Conservation (phyloP, 2,797 vertebrate genomes). For the Echeneis naucrates region DNA sequence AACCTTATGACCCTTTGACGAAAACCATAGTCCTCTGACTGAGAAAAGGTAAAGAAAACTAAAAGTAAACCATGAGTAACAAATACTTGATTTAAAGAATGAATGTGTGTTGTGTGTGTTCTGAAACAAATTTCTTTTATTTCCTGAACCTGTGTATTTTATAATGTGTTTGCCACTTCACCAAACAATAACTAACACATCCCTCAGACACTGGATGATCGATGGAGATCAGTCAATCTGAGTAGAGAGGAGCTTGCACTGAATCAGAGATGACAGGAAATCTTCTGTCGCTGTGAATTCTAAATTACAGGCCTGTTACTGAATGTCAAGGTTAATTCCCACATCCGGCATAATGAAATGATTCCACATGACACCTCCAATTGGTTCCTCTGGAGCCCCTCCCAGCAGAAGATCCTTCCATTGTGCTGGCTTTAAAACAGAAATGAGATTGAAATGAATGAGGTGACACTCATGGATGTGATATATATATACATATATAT, state of each 20-base stretch:
- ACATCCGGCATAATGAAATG: constrained; percentile 89
- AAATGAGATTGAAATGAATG: constrained; percentile 88
- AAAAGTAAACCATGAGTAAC: too few species aligned
- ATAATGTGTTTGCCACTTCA: too few species aligned
- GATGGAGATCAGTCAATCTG: constrained; percentile 14
- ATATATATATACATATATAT: too few species aligned
- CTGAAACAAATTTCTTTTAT: too few species aligned
- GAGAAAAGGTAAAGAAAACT: too few species aligned
- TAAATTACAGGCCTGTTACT: constrained; percentile 92
- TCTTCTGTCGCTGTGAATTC: constrained; percentile 85
- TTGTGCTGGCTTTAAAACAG: constrained; percentile 91
- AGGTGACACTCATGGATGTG: too few species aligned
- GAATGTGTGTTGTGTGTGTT: too few species aligned
- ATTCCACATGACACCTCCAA: constrained; percentile 95
- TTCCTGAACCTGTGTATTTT: too few species aligned
- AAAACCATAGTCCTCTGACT: too few species aligned
- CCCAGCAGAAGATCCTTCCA: constrained; percentile 89
- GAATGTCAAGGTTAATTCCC: constrained; percentile 94
- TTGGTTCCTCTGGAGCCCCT: constrained; percentile 88
- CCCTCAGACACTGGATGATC: not conserved
- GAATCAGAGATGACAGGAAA: constrained; percentile 70
- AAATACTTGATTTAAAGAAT: too few species aligned
- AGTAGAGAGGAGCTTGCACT: constrained; percentile 48
- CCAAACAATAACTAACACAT: too few species aligned
- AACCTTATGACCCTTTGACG: too few species aligned